Evolutionary conservation across 2,888 invertebrate species (phyloP).

Genomic region (Tortricodes alternella): DNA sequence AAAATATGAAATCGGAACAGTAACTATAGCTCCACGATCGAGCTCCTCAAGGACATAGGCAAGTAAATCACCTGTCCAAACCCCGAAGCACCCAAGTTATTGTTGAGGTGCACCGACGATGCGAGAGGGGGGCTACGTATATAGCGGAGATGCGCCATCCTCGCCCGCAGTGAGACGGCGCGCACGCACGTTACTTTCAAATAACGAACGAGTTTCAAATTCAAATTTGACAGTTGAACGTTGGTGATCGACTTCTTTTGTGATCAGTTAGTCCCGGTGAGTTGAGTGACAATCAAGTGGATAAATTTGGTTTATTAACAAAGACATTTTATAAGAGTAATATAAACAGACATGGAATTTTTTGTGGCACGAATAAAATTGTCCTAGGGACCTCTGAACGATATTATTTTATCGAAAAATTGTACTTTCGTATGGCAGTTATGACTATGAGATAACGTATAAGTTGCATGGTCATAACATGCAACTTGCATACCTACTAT

Average conservation of each 20-base stretch:
- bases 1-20: conserved; percentile 4
- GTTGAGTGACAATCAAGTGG: conserved; percentile 1
- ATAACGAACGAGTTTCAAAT: neutral
- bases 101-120: neutral
- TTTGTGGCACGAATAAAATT: too few species aligned
- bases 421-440: too few species aligned
- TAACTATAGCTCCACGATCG: neutral
- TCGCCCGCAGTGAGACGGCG: conserved; percentile 46
- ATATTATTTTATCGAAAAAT: too few species aligned
- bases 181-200: conserved; percentile 37
- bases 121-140: conserved; percentile 61
- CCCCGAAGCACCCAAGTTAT: neutral
- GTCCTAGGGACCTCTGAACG: too few species aligned
- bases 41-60: conserved; percentile 15
- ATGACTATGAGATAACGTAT: too few species aligned
- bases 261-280: conserved; percentile 8
- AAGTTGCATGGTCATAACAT: too few species aligned
- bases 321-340: too few species aligned
- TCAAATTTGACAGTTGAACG: conserved; percentile 12
- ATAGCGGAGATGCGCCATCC: conserved; percentile 57
- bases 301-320: neutral
- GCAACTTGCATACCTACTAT: too few species aligned
- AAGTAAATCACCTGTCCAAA: neutral
- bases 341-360: too few species aligned
- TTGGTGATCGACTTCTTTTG: conserved; percentile 5